Percentiles rank a stretch among this genome's conserved stretches.
Conservation (phyloP, 2,797 vertebrate genomes). For the Xenopus petersii region DNA sequence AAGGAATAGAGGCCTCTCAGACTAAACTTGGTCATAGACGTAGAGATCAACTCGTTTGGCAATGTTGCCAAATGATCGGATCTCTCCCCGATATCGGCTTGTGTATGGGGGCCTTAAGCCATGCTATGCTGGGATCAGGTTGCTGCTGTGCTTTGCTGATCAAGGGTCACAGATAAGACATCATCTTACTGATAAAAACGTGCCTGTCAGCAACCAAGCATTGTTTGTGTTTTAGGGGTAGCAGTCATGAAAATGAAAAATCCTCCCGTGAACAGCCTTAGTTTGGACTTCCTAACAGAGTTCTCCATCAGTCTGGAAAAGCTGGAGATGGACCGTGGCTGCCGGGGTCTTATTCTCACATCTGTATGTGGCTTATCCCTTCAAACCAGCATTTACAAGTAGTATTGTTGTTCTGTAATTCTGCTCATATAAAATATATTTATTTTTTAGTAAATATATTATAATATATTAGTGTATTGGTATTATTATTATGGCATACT, state of each 20-base stretch:
- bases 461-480: not conserved
- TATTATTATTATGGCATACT: not conserved
- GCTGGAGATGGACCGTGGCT: conserved; percentile 83
- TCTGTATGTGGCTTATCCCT: conserved; percentile 67
- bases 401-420: not conserved
- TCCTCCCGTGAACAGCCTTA: conserved; percentile 89
- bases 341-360: conserved; percentile 82
- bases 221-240: conserved; percentile 60
- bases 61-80: too few species aligned
- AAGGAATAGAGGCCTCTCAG: too few species aligned
- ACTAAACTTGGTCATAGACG: too few species aligned
- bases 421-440: not conserved
- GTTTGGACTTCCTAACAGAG: conserved; percentile 86
- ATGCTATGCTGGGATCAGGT: conserved; percentile 3
- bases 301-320: conserved; percentile 83
- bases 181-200: conserved; percentile 29
- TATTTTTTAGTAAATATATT: too few species aligned
- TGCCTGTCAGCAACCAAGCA: not conserved
- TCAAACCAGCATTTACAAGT: too few species aligned
- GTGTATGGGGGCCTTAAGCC: too few species aligned
- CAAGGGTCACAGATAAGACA: not conserved
- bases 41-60: too few species aligned
- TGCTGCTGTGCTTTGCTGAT: conserved; percentile 26
- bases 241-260: conserved; percentile 79
- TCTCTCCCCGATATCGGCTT: too few species aligned